These are phyloP conservation scores for Lysandra bellargus DNA, from an alignment of 2,888 invertebrate genomes.

Conservation along the genomic window DNA sequence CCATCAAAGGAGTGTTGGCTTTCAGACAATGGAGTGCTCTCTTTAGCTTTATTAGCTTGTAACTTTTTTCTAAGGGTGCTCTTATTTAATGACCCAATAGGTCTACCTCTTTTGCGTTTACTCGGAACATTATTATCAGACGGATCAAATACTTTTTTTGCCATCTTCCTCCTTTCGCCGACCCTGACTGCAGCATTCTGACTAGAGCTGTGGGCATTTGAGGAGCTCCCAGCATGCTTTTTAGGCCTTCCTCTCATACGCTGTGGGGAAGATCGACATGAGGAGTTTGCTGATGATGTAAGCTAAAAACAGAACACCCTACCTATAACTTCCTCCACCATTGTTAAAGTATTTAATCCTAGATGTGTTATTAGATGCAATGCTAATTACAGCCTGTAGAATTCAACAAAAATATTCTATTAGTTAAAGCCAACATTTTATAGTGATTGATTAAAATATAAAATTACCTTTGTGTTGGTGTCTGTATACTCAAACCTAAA, in stretches of 20 bases:
- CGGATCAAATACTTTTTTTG: slow-evolving; percentile 92
- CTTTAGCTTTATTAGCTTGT: slow-evolving; percentile 61
- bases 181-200: slow-evolving; percentile 74
- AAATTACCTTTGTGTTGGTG: slow-evolving; percentile 66
- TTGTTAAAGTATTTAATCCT: not conserved
- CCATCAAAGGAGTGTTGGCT: slow-evolving; percentile 67
- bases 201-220: slow-evolving; percentile 52
- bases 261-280: slow-evolving; percentile 73
- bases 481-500: slow-evolving; percentile 73
- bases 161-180: slow-evolving; percentile 85
- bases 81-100: slow-evolving; percentile 82
- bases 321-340: slow-evolving; percentile 23
- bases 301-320: slow-evolving; percentile 53
- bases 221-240: slow-evolving; percentile 59
- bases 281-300: slow-evolving; percentile 77
- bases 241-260: slow-evolving; percentile 70
- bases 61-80: slow-evolving; percentile 77
- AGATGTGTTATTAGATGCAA: not conserved
- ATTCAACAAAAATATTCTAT: not conserved
- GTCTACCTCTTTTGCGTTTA: slow-evolving; percentile 85
- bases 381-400: not conserved
- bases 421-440: not conserved
- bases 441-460: not conserved
- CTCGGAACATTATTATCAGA: slow-evolving; percentile 89
- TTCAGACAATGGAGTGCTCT: slow-evolving; percentile 64